These are phyloP conservation scores for Mus pahari DNA, from an alignment of 2,113 vertebrate genomes.

Conservation along the genomic window DNA sequence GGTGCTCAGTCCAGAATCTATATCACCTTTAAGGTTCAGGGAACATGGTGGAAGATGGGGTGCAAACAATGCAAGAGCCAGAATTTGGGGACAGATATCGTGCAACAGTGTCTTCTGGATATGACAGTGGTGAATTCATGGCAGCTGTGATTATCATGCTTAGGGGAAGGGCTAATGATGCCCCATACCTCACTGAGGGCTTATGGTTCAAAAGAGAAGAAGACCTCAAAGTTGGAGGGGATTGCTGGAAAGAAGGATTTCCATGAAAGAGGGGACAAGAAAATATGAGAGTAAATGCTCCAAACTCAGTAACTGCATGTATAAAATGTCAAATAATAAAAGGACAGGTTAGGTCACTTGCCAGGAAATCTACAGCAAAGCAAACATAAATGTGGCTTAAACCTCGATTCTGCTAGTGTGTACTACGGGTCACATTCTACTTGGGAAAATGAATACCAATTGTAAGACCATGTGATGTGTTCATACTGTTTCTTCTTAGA, in stretches of 20 bases:
- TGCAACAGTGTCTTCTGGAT: neutral
- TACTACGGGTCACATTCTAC: neutral
- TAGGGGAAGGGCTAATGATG: neutral
- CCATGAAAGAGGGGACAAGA: neutral
- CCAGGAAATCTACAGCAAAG: neutral
- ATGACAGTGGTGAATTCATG: neutral
- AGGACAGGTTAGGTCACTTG: neutral
- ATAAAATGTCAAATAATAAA: neutral
- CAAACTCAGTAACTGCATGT: neutral
- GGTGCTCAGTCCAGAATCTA: neutral
- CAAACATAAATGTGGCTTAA: neutral
- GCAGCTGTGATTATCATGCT: neutral
- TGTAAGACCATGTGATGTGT: neutral
- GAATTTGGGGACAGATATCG: neutral
- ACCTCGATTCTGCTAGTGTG: neutral
- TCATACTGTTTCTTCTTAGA: neutral
- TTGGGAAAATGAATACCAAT: neutral
- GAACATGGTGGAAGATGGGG: neutral
- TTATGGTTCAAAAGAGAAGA: neutral
- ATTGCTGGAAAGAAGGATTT: neutral
- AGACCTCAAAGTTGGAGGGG: neutral
- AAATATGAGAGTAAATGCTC: neutral
- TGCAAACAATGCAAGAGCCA: neutral
- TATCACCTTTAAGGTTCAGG: neutral
- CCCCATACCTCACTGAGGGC: neutral